phyloP scores from a whole-genome alignment of 2,888 invertebrate species.

The Pollenia griseotomentosa region DNA sequence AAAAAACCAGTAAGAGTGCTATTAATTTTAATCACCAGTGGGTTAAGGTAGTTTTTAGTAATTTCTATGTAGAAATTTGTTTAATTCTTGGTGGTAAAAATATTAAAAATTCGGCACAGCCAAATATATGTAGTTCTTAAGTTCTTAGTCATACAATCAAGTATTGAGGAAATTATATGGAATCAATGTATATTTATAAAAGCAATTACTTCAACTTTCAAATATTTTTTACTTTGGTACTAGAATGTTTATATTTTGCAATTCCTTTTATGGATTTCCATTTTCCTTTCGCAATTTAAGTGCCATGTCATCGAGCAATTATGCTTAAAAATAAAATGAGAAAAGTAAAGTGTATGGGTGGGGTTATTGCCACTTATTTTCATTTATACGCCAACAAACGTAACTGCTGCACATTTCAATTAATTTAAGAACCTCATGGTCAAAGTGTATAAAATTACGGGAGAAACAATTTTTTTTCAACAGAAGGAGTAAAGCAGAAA shows the following conservation, averaged over 20 bases:
- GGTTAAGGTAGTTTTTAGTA: too few relatives aligned
- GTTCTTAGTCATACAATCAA: neutral
- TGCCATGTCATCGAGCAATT: slow-evolving; percentile 54
- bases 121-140: neutral
- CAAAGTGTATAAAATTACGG: slow-evolving; percentile 26
- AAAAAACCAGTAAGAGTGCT: too few relatives aligned
- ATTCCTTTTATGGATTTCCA: neutral
- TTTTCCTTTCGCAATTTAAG: slow-evolving; percentile 1
- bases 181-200: slow-evolving; percentile 8
- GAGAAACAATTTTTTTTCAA: neutral
- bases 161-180: neutral
- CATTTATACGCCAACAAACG: slow-evolving; percentile 49
- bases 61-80: too few relatives aligned
- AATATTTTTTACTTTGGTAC: too few relatives aligned
- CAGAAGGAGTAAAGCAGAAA: neutral
- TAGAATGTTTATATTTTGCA: neutral
- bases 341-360: slow-evolving; percentile 26
- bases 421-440: slow-evolving; percentile 54
- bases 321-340: slow-evolving; percentile 32
- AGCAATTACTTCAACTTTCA: neutral
- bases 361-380: slow-evolving; percentile 60
- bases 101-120: too few relatives aligned
- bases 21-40: too few relatives aligned
- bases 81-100: too few relatives aligned
- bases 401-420: slow-evolving; percentile 59